Percentiles rank a stretch among this genome's conserved stretches.
Conservation (phyloP, 2,113 vertebrate species). For the Paracanthobrama guichenoti region DNA sequence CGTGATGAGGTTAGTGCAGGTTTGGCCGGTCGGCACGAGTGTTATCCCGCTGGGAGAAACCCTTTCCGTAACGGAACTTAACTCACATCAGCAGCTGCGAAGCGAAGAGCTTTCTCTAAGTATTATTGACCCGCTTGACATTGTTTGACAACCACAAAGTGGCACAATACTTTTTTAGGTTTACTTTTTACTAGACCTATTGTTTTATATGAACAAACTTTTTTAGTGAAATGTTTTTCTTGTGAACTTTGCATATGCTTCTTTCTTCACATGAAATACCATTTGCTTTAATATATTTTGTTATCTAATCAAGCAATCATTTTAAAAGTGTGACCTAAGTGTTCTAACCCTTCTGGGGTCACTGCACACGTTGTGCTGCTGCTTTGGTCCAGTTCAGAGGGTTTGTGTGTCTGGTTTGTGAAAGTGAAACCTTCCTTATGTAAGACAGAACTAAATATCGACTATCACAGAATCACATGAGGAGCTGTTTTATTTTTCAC, state of each 20-base stretch:
- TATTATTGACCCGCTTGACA: not conserved
- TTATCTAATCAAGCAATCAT: too few relatives aligned
- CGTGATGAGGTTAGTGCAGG: not conserved
- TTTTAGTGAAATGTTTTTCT: not conserved
- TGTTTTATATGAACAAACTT: not conserved
- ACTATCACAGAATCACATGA: constrained; percentile 10
- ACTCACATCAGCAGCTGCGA: too few relatives aligned
- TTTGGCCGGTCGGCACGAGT: too few relatives aligned
- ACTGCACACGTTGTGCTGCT: not conserved
- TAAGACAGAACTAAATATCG: not conserved
- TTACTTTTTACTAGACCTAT: too few relatives aligned
- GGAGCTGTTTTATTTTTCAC: constrained; percentile 10
- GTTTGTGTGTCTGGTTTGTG: not conserved
- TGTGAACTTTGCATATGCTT: not conserved
- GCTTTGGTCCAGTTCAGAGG: not conserved
- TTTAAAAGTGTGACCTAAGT: not conserved
- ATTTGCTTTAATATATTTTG: not conserved
- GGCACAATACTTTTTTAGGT: not conserved
- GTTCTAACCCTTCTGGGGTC: not conserved
- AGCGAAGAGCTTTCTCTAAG: too few relatives aligned
- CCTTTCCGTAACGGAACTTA: too few relatives aligned
- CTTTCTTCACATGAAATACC: not conserved
- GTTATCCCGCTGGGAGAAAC: too few relatives aligned
- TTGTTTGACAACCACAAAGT: not conserved
- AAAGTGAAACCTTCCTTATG: constrained; percentile 8